These are phyloP conservation scores for Aphrophora alni DNA, from an alignment of 2,888 invertebrate species.

Conservation along the genomic window DNA sequence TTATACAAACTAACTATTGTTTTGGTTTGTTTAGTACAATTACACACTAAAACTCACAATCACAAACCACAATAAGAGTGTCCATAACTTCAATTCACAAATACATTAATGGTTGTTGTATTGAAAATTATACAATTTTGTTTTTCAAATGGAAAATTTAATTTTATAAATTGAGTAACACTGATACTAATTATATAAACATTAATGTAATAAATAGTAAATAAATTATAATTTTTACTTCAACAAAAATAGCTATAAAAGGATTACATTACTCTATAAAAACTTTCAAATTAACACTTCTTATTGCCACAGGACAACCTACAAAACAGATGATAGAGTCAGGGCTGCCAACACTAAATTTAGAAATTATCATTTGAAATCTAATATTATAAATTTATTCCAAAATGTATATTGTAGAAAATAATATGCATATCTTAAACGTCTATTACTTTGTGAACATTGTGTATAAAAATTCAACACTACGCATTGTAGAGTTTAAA, in stretches of 20 bases:
- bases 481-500: not conserved
- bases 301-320: not conserved
- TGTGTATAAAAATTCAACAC: not conserved
- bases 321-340: not conserved
- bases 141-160: not conserved
- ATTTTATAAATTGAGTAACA: not conserved
- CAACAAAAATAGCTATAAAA: not conserved
- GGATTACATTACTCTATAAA: not conserved
- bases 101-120: not conserved
- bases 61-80: not conserved
- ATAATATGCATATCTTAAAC: not conserved
- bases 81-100: not conserved
- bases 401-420: not conserved
- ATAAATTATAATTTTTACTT: not conserved
- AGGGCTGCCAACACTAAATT: not conserved
- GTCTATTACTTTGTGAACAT: not conserved
- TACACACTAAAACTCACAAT: not conserved
- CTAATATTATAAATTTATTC: not conserved
- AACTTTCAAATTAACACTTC: not conserved
- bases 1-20: not conserved
- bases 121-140: not conserved
- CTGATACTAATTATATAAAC: not conserved
- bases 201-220: not conserved
- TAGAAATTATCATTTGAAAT: not conserved
- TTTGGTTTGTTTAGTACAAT: not conserved